phyloP scores from a whole-genome alignment of 2,113 vertebrate genomes.

The Dasyurus viverrinus region DNA sequence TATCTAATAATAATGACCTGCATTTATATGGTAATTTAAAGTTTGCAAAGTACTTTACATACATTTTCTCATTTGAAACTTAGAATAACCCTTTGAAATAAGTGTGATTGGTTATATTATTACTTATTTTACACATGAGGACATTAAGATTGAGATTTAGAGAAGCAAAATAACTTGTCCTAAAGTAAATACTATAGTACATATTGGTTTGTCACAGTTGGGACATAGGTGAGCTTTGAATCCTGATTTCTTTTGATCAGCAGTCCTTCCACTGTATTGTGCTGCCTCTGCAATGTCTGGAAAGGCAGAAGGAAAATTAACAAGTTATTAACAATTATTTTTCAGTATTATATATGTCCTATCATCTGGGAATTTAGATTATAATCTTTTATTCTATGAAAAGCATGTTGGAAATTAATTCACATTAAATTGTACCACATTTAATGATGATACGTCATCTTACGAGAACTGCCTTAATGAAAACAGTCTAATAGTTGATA shows the following conservation, averaged over 20 bases:
- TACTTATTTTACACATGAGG: neutral
- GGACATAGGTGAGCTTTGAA: neutral
- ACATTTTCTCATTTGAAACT: neutral
- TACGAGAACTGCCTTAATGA: neutral
- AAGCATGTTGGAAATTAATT: neutral
- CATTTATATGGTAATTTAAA: neutral
- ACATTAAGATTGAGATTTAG: neutral
- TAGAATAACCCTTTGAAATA: neutral
- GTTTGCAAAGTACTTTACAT: neutral
- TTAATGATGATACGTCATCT: neutral
- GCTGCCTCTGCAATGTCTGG: neutral
- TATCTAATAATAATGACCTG: neutral
- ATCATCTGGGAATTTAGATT: conserved; percentile 21
- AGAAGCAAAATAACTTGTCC: neutral
- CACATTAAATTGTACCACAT: neutral
- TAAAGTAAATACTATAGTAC: neutral
- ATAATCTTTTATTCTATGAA: neutral
- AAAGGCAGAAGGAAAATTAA: neutral
- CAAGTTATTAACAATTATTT: conserved; percentile 36
- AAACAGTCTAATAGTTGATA: neutral
- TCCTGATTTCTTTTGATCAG: neutral
- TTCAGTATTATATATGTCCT: conserved; percentile 46
- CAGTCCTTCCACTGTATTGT: neutral
- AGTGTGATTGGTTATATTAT: neutral
- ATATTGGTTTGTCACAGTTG: neutral